Conservation (phyloP, 2,888 invertebrate species). For the Tinea semifulvella region DNA sequence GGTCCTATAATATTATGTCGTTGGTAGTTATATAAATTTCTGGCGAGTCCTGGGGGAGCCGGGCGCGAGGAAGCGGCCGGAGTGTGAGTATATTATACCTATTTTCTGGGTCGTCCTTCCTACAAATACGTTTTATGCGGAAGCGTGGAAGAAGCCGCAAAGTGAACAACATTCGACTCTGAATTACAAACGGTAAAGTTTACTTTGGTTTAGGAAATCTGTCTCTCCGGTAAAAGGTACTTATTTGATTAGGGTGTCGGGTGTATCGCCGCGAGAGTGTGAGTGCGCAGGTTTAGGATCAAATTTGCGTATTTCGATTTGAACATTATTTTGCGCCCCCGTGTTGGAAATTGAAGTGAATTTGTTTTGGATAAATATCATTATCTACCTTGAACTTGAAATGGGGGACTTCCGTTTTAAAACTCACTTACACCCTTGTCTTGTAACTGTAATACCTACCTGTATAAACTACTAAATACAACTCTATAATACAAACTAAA, state of each 20-base stretch:
- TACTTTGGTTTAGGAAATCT: constrained; percentile 24
- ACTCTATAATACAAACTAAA: no score
- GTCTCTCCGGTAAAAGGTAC: constrained; percentile 59
- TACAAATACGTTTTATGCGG: constrained; percentile 67
- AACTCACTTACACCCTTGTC: no score
- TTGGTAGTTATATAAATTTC: constrained; percentile 68
- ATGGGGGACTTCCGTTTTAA: constrained; percentile 2
- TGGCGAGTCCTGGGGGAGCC: constrained; percentile 57
- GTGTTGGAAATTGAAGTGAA: constrained; percentile 33
- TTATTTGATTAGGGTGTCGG: constrained; percentile 68
- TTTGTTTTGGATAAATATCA: constrained; percentile 31
- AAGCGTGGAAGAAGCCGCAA: constrained; percentile 47
- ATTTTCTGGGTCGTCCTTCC: constrained; percentile 68
- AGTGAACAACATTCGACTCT: constrained; percentile 26
- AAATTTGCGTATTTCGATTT: constrained; percentile 63
- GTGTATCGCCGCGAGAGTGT: constrained; percentile 63
- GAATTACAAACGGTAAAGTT: constrained; percentile 25
- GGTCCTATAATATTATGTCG: no score
- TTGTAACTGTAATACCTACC: no score
- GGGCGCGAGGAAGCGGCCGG: constrained; percentile 52
- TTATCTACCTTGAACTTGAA: constrained; percentile 13
- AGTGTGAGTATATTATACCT: constrained; percentile 67
- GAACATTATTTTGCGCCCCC: constrained; percentile 30
- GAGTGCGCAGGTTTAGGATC: constrained; percentile 60
- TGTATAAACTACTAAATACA: no score